phyloP scores from a whole-genome alignment of 1,140 invertebrate genomes.

The Scaptomyza graminum region DNA sequence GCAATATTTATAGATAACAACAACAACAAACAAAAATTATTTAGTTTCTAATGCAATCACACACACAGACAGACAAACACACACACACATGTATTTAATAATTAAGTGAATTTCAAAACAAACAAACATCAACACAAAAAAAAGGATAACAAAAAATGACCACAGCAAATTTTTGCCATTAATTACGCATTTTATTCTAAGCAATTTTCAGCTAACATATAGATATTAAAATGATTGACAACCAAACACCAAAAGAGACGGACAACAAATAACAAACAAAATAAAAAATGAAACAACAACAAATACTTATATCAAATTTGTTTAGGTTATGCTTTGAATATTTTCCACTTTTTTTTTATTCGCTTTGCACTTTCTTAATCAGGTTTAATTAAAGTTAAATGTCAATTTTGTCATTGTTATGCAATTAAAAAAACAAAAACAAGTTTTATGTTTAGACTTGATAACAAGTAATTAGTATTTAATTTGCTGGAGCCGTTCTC shows the following conservation, averaged over 20 bases:
- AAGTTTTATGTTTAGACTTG: constrained; percentile 24
- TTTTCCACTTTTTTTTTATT: constrained; percentile 21
- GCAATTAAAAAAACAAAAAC: constrained; percentile 19
- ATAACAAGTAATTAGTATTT: constrained; percentile 32
- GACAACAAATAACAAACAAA: constrained; percentile 18
- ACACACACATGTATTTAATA: constrained; percentile 28
- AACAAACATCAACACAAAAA: too few relatives aligned
- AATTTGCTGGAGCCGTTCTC: constrained; percentile 22
- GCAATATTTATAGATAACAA: constrained; percentile 43
- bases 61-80: constrained; percentile 30
- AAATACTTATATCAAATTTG: constrained; percentile 16
- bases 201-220: constrained; percentile 54
- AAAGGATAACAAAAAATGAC: constrained; percentile 43
- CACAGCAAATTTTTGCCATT: constrained; percentile 72
- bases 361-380: constrained; percentile 34
- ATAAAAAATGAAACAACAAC: neutral
- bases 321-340: constrained; percentile 22
- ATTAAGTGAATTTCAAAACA: constrained; percentile 41
- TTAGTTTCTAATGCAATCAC: constrained; percentile 62
- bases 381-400: constrained; percentile 35
- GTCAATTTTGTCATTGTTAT: constrained; percentile 48
- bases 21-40: constrained; percentile 59
- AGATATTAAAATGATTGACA: constrained; percentile 44
- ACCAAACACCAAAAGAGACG: constrained; percentile 54
- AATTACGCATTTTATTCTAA: constrained; percentile 74